phyloP scores from a whole-genome alignment of 1,140 invertebrate genomes.

The Aricia agestis region DNA sequence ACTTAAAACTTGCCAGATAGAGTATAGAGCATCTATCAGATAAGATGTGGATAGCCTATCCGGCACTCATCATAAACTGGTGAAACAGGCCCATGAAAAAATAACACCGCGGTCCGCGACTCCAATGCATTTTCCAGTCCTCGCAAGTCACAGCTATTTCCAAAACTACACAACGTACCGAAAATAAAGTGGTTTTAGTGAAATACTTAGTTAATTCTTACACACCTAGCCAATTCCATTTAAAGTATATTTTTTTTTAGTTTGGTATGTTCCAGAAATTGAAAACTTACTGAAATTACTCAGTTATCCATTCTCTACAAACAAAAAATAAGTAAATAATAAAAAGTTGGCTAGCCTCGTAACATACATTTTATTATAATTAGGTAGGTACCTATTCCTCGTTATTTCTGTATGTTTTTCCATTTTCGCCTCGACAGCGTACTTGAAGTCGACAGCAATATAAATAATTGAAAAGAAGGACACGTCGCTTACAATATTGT shows the following conservation, averaged over 20 bases:
- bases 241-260: background rate
- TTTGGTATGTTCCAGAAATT: background rate
- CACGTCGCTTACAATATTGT: background rate
- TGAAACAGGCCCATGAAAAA: too few species aligned
- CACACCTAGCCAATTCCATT: background rate
- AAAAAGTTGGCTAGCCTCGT: background rate
- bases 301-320: too few species aligned
- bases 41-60: too few species aligned
- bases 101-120: too few species aligned
- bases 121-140: too few species aligned
- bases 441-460: constrained; percentile 1
- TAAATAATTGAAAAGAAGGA: background rate
- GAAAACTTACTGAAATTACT: background rate
- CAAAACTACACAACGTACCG: too few species aligned
- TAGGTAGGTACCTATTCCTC: too few species aligned
- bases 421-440: background rate
- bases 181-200: background rate
- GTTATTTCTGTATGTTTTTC: background rate
- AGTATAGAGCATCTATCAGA: too few species aligned
- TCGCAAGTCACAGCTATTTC: too few species aligned
- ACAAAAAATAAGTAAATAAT: background rate
- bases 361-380: background rate
- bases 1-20: too few species aligned
- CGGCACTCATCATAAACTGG: too few species aligned
- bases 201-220: background rate